Evolutionary conservation across 2,797 vertebrate species (phyloP).

Genomic region (Salarias fasciatus): DNA sequence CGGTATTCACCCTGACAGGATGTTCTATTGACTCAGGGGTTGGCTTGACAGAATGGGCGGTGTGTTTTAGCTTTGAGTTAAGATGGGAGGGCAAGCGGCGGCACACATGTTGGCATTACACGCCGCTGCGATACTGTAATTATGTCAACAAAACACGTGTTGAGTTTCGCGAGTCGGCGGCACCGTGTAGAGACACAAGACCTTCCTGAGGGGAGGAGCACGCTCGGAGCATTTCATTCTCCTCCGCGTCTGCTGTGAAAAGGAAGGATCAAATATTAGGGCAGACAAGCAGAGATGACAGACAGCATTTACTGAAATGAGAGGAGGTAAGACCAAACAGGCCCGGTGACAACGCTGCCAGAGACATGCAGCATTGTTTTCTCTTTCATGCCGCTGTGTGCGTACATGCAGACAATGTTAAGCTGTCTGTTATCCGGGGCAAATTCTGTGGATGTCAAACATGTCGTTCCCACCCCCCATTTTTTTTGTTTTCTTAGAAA

Average conservation of each 20-base stretch:
- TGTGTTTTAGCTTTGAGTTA: slow-evolving; percentile 66
- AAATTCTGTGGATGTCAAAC: slow-evolving; percentile 43
- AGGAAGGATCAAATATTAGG: slow-evolving; percentile 56
- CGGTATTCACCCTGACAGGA: slow-evolving; percentile 69
- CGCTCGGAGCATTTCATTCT: slow-evolving; percentile 45
- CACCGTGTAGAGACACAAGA: slow-evolving; percentile 50
- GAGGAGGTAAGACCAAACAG: slow-evolving; percentile 60
- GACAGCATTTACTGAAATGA: slow-evolving; percentile 55
- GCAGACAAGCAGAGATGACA: slow-evolving; percentile 59
- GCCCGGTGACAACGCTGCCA: slow-evolving; percentile 41
- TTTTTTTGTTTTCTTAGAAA: slow-evolving; percentile 24
- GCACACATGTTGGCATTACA: slow-evolving; percentile 48
- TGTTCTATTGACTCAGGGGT: slow-evolving; percentile 71
- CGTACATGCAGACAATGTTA: slow-evolving; percentile 44
- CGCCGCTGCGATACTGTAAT: slow-evolving; percentile 65
- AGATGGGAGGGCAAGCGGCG: slow-evolving; percentile 62
- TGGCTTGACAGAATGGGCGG: slow-evolving; percentile 72
- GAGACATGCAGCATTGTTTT: slow-evolving; percentile 50
- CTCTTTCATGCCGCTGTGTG: slow-evolving; percentile 48
- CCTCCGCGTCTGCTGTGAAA: slow-evolving; percentile 30
- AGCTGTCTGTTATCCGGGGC: slow-evolving; percentile 63
- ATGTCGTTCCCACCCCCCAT: slow-evolving; percentile 31
- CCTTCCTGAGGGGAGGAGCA: slow-evolving; percentile 65
- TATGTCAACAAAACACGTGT: slow-evolving; percentile 56
- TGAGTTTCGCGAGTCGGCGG: slow-evolving; percentile 46